A percentile compares a stretch with the other conserved stretches of the same genome.
Evolutionary conservation across 2,888 invertebrate genomes (phyloP).

Genomic region (Hirtodrosophila alboralis): DNA sequence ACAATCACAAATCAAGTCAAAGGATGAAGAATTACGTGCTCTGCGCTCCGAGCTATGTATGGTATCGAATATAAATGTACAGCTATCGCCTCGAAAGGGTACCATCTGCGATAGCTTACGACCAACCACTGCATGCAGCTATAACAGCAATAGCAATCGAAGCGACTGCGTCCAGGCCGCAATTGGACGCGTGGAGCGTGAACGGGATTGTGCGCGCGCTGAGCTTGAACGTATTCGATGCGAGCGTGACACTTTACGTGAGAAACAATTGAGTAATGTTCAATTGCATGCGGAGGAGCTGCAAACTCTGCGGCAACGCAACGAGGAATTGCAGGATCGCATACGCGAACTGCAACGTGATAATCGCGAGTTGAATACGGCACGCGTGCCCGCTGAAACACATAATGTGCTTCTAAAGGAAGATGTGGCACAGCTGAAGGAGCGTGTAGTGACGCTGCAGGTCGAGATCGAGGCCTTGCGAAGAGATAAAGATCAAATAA

Average conservation of each 20-base stretch:
- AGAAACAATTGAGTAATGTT: conserved; percentile 85
- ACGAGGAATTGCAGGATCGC: conserved; percentile 85
- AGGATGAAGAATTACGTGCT: conserved; percentile 80
- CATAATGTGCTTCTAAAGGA: conserved; percentile 86
- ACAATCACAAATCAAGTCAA: conserved; percentile 81
- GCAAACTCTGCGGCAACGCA: conserved; percentile 84
- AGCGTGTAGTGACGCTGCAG: conserved; percentile 85
- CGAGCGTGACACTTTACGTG: conserved; percentile 86
- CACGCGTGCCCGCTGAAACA: conserved; percentile 85
- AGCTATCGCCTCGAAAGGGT: conserved; percentile 45
- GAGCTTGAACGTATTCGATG: conserved; percentile 86
- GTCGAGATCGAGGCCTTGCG: conserved; percentile 86
- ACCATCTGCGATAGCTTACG: conserved; percentile 31
- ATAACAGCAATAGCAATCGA: conserved; percentile 30
- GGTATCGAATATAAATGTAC: conserved; percentile 31
- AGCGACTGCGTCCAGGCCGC: conserved; percentile 83
- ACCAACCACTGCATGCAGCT: conserved; percentile 33
- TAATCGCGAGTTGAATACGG: conserved; percentile 85
- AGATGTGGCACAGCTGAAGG: conserved; percentile 85
- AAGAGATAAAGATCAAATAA: conserved; percentile 86
- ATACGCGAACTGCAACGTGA: conserved; percentile 86
- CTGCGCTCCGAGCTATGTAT: conserved; percentile 71
- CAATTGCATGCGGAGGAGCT: conserved; percentile 85
- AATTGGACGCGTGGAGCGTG: conserved; percentile 83
- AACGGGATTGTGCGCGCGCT: conserved; percentile 85